A percentile compares a stretch with the other conserved stretches of the same genome.
These are phyloP conservation scores for Pristiophorus japonicus DNA, from an alignment of 2,113 vertebrate genomes.

Conservation along the genomic window DNA sequence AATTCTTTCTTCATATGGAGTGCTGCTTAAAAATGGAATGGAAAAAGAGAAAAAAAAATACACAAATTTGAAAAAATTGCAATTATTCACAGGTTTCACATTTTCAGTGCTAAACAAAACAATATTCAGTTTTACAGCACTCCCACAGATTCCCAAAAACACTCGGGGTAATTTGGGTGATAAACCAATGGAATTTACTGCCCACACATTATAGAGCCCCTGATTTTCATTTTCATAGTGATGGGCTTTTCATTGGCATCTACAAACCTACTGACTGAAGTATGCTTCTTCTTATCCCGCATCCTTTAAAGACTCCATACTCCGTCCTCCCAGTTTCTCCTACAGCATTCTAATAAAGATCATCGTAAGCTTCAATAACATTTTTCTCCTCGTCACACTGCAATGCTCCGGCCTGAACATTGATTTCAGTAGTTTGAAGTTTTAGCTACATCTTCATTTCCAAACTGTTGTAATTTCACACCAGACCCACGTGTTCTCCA, in stretches of 20 bases:
- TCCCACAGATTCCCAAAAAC: neutral
- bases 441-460: neutral
- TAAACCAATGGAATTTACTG: neutral
- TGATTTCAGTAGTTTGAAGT: neutral
- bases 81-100: neutral
- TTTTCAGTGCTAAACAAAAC: neutral
- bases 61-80: neutral
- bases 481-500: neutral
- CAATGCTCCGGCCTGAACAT: neutral
- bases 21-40: neutral
- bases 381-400: neutral
- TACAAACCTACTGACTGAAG: neutral
- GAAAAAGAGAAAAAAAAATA: neutral
- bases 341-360: neutral
- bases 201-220: neutral
- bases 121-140: neutral
- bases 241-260: neutral
- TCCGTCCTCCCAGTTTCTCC: neutral
- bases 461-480: neutral
- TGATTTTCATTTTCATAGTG: neutral
- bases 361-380: neutral
- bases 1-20: constrained; percentile 29
- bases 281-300: too few species aligned
- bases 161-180: neutral
- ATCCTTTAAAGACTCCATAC: neutral